These are phyloP conservation scores for Leptinotarsa lineolata DNA, from an alignment of 1,140 invertebrate species.

Conservation along the genomic window DNA sequence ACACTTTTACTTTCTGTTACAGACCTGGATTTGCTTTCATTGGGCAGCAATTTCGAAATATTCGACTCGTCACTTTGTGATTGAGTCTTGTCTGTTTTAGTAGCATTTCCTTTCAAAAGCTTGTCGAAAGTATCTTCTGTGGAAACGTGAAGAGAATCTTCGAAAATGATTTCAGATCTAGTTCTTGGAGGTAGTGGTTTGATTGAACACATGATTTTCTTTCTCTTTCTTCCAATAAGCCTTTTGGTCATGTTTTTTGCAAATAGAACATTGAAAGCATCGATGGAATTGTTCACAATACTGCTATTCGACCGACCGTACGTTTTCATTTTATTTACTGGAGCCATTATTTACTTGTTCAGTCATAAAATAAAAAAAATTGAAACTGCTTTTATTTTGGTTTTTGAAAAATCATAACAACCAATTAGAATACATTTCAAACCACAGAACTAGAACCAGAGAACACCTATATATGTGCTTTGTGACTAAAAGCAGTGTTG, in stretches of 20 bases:
- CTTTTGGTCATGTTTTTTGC: slow-evolving; percentile 20
- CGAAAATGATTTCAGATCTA: not conserved
- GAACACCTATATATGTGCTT: too few species aligned
- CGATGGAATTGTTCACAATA: slow-evolving; percentile 11
- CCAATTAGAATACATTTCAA: too few species aligned
- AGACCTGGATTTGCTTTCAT: not conserved
- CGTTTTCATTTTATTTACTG: slow-evolving; percentile 15
- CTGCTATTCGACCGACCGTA: slow-evolving; percentile 10
- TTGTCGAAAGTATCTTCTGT: slow-evolving; percentile 18
- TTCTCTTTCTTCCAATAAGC: slow-evolving; percentile 6
- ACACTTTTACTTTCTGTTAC: not conserved
- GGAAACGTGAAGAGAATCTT: slow-evolving; percentile 4
- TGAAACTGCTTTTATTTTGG: not conserved
- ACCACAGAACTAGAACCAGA: too few species aligned
- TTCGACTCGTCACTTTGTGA: not conserved
- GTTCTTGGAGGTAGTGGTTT: not conserved
- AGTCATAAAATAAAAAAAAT: not conserved
- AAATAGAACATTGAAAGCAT: slow-evolving; percentile 19
- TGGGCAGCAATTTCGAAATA: not conserved
- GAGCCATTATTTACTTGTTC: slow-evolving; percentile 4
- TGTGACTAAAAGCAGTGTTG: too few species aligned
- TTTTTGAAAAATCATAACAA: too few species aligned
- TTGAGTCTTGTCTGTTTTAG: not conserved
- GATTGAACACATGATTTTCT: not conserved
- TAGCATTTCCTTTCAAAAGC: not conserved